Evolutionary conservation across 2,113 vertebrate genomes (phyloP), one percentile per base, ranked within the genome.

Genomic region (Lampris incognitus): DNA sequence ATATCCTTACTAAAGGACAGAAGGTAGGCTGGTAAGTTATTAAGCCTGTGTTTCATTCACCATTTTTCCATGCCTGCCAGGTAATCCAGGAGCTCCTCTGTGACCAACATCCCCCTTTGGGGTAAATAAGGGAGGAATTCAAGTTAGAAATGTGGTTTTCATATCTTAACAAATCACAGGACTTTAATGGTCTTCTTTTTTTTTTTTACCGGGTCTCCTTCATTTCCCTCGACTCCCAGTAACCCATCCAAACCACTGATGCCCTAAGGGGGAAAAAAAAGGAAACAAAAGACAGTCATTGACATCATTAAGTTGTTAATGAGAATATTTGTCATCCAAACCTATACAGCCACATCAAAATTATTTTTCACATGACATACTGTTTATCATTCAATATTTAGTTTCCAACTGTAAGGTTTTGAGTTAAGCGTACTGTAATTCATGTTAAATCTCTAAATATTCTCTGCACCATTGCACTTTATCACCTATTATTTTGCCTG

Each of bases 161-260:
- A 70, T 4, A 72, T 39, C 9, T 37, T 7, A 41, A 9, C 7
- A 49, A 64, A 64, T 37, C 38, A 13, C 7, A 69, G 40, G 8
- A 44, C 5, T 1, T 44, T 11, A 6, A 1, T 9, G 24, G 24
- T 24, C 24, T 24, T 24, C 24, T 24, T 24, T 24, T 24, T 63
- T 36, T 76, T 61, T 63, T 86, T 89, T 83, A 95, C 94, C 49
- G 87, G 90, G 78, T 95, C 86, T 0, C 94, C 94, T 79, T 93
- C 92, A 59, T 87, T 95, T n/a, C 94, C 94, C 65, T 89, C 85
- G 50, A 95, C 93, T 55, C 94, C 94, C 6, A 94, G 87, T 65
- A 95, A 84, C 4, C 94, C 94, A 52, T 95, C 93, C 74, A 92
- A 81, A 39, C 92, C 94, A 6, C 81, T 63, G 1, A 69, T 64